Conservation (phyloP, 2,113 vertebrate genomes). For the Thalassoma bifasciatum region DNA sequence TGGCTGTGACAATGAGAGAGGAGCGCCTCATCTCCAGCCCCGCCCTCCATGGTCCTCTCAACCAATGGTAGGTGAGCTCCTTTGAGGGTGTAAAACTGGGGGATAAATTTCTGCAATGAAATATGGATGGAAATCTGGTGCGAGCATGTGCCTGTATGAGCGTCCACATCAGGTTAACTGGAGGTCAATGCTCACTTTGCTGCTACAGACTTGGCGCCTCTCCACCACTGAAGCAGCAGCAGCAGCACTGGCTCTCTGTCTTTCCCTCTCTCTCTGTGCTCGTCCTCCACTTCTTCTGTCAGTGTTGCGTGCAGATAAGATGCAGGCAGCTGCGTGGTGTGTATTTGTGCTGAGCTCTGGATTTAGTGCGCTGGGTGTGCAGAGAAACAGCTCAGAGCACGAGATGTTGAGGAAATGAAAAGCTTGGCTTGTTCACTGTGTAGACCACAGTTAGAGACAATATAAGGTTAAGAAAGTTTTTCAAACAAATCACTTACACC, state of each 20-base stretch:
- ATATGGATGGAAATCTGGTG: slow-evolving; percentile 74
- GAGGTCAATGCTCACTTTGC: slow-evolving; percentile 78
- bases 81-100: slow-evolving; percentile 70
- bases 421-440: slow-evolving; percentile 52
- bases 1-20: slow-evolving; percentile 47
- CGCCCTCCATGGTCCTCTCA: slow-evolving; percentile 27
- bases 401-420: slow-evolving; percentile 55
- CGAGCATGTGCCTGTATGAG: slow-evolving; percentile 35
- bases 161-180: slow-evolving; percentile 68
- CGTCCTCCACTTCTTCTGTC: slow-evolving; percentile 27
- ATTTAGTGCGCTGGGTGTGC: slow-evolving; percentile 50
- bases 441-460: slow-evolving; percentile 44
- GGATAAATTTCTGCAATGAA: slow-evolving; percentile 80
- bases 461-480: too few species aligned
- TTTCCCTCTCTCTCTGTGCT: slow-evolving; percentile 5
- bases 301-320: slow-evolving; percentile 49
- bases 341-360: slow-evolving; percentile 56
- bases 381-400: slow-evolving; percentile 39
- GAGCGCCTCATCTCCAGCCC: slow-evolving; percentile 34
- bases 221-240: slow-evolving; percentile 67
- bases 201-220: slow-evolving; percentile 74
- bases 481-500: neutral
- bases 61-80: slow-evolving; percentile 62
- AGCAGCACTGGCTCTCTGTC: slow-evolving; percentile 39
- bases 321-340: slow-evolving; percentile 59